phyloP scores from a whole-genome alignment of 2,113 vertebrate genomes.

The Rhea americana region DNA sequence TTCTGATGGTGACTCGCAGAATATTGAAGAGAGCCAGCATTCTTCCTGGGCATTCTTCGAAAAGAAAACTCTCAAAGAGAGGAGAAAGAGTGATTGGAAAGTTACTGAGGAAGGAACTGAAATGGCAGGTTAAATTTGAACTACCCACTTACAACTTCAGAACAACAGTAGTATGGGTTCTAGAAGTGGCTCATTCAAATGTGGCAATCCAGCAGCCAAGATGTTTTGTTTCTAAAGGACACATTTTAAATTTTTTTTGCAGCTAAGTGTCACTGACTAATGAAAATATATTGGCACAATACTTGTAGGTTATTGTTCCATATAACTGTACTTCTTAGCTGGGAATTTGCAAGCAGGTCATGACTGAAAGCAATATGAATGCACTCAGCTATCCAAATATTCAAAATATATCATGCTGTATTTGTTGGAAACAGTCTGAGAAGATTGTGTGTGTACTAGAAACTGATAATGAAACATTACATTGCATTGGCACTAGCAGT shows the following conservation, averaged over 20 bases:
- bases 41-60: neutral
- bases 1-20: neutral
- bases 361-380: slow-evolving; percentile 73
- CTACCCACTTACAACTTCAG: slow-evolving; percentile 12
- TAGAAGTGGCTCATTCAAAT: neutral
- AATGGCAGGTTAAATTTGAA: slow-evolving; percentile 55
- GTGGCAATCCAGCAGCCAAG: slow-evolving; percentile 14
- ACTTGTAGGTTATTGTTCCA: slow-evolving; percentile 70
- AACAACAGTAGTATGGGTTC: neutral
- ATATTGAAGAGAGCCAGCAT: rapidly evolving
- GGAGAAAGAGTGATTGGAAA: slow-evolving; percentile 49
- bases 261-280: slow-evolving; percentile 73
- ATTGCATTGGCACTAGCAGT: slow-evolving; percentile 60
- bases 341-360: slow-evolving; percentile 72
- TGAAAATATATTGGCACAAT: slow-evolving; percentile 73
- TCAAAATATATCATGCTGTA: slow-evolving; percentile 74
- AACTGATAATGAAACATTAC: slow-evolving; percentile 70
- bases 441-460: slow-evolving; percentile 75
- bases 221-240: slow-evolving; percentile 51
- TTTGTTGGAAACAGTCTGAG: slow-evolving; percentile 78
- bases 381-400: slow-evolving; percentile 74
- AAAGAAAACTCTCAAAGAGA: slow-evolving; percentile 9
- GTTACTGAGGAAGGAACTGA: slow-evolving; percentile 36
- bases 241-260: slow-evolving; percentile 54
- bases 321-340: slow-evolving; percentile 62